phyloP scores from a whole-genome alignment of 2,113 vertebrate species.

The Rhinopithecus roxellana region DNA sequence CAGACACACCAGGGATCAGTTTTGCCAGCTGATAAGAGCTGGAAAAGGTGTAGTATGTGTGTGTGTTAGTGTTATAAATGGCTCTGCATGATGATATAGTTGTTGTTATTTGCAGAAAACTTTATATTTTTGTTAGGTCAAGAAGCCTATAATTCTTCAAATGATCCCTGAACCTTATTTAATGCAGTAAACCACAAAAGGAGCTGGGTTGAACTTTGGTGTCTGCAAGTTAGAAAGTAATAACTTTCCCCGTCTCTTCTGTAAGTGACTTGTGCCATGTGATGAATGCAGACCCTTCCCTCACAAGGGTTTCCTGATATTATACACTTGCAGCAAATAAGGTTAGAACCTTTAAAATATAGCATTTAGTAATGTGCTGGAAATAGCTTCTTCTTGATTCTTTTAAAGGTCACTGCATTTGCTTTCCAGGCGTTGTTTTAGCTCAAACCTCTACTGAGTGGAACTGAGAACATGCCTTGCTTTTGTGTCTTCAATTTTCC shows the following conservation, averaged over 20 bases:
- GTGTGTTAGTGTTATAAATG: constrained; percentile 57
- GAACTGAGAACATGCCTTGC: constrained; percentile 75
- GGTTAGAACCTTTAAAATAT: constrained; percentile 91
- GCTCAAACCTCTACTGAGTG: constrained; percentile 73
- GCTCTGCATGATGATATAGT: constrained; percentile 55
- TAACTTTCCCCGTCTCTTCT: constrained; percentile 83
- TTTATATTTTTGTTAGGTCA: constrained; percentile 79
- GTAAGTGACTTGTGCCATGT: constrained; percentile 80
- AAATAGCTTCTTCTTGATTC: constrained; percentile 86
- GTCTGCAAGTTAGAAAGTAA: constrained; percentile 85
- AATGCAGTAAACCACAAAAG: constrained; percentile 80
- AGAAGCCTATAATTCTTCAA: constrained; percentile 79
- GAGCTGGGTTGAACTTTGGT: constrained; percentile 85
- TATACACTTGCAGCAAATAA: constrained; percentile 89
- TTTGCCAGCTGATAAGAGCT: background rate
- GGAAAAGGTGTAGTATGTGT: background rate
- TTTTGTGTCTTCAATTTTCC: constrained; percentile 75
- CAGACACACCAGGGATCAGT: background rate
- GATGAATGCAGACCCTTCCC: constrained; percentile 84
- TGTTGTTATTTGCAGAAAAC: constrained; percentile 76
- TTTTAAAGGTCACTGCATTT: constrained; percentile 90
- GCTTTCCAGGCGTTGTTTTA: constrained; percentile 83
- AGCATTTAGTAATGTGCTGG: constrained; percentile 87
- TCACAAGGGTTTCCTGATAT: constrained; percentile 84
- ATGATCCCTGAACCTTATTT: constrained; percentile 86